Evolutionary conservation across 2,113 vertebrate genomes (phyloP), one percentile per base, ranked within the genome.

Genomic region (Cyphomyrus discorhynchus): DNA sequence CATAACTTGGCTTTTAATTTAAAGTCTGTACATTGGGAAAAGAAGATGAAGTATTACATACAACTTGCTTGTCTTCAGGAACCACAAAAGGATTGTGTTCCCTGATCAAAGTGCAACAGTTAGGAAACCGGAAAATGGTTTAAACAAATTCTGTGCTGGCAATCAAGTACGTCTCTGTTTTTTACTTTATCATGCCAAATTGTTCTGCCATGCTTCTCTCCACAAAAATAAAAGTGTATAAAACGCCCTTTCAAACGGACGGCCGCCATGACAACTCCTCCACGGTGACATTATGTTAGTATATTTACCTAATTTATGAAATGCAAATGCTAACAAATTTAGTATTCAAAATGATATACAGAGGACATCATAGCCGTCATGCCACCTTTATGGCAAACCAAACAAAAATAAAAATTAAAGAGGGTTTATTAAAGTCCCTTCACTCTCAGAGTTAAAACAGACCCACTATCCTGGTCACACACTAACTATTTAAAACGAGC

Each of bases 1-100:
- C 84, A 94, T 94, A 94, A 93, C 93, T 94, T 94, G 92, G 92
- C 92, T 93, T 91, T 91, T 92, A 90, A 92, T 91, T 93, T 93
- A 91, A 94, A 91, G 85, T 93, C 92, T 94, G 92, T 94, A 93
- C 89, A 92, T 88, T 8, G 93, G 45, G 83, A 17, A 83, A 86
- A 89, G 42, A 45, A 10, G 31, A 84, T 45, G 6, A 89, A 47
- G 42, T 49, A 66, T 86, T 46, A 85, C 52, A 82, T 82, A 88
- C 56, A 88, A 88, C 85, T 80, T 83, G 92, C 70, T 93, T 90
- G 53, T 89, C 49, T 77, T 52, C 6, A 88, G 86, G 49, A 50
- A 83, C 46, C 80, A 53, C 17, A 39, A 66, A 92, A 92, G 9
- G 90, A 92, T 50, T 46, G 88, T 90, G 84, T 91, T 90, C 91